A percentile compares a stretch with the other conserved stretches of the same genome.
Evolutionary conservation across 2,113 vertebrate genomes (phyloP).

Genomic region (Siphamia tubifer): DNA sequence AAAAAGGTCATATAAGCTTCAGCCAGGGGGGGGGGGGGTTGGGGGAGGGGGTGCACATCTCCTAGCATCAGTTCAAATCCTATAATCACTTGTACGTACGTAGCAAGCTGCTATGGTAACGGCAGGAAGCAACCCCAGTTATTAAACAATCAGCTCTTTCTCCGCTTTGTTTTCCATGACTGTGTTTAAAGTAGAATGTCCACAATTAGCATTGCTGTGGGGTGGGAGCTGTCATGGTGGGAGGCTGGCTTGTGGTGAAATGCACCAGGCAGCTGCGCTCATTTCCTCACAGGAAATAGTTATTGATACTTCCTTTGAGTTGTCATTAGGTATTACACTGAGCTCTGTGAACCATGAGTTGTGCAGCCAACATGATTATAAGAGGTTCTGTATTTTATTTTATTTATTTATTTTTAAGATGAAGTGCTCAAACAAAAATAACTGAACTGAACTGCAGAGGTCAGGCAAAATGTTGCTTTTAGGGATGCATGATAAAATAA

Average conservation of each 20-base stretch:
- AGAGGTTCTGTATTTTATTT: too few species aligned
- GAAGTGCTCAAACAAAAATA: too few species aligned
- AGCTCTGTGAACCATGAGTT: background rate
- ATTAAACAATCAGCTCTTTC: constrained; percentile 86
- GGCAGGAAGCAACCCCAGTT: constrained; percentile 77
- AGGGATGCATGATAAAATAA: too few species aligned
- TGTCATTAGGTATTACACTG: constrained; percentile 28
- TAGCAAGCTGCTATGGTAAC: constrained; percentile 83
- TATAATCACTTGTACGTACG: constrained; percentile 68
- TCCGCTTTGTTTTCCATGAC: constrained; percentile 78
- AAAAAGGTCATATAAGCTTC: background rate
- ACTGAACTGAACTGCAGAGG: too few species aligned
- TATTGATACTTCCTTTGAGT: constrained; percentile 57
- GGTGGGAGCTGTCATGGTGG: constrained; percentile 70
- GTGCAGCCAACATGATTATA: too few species aligned
- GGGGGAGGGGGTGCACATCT: constrained; percentile 4
- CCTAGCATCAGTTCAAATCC: constrained; percentile 35
- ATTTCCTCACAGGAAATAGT: constrained; percentile 45
- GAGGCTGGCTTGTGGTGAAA: constrained; percentile 46
- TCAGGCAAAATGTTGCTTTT: too few species aligned
- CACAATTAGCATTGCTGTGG: constrained; percentile 83
- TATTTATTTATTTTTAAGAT: too few species aligned
- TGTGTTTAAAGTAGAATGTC: constrained; percentile 69
- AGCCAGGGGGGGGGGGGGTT: background rate
- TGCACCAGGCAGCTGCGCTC: constrained; percentile 56